Conservation (phyloP, 53 echinoderm and acorn worm species). For the Echinarachnius parma region DNA sequence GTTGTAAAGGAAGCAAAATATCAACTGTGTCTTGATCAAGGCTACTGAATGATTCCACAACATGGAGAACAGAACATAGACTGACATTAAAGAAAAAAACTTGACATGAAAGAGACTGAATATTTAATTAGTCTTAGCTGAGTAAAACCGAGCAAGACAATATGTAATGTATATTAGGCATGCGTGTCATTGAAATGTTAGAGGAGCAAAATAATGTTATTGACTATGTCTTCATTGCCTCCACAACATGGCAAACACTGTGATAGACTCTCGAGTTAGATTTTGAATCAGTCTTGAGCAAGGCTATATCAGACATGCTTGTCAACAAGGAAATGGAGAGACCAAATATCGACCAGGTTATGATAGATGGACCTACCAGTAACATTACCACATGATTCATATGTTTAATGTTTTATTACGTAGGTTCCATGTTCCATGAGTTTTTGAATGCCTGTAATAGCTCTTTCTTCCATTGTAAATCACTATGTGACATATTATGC, state of each 20-base stretch:
- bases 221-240: constrained; percentile 71
- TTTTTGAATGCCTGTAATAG: too few relatives aligned
- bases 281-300: too few relatives aligned
- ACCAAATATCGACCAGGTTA: constrained; percentile 78
- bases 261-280: background rate
- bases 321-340: constrained; percentile 84
- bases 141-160: too few relatives aligned
- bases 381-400: too few relatives aligned
- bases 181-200: constrained; percentile 74
- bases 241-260: constrained; percentile 34
- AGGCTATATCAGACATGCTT: constrained; percentile 73
- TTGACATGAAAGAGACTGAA: too few relatives aligned
- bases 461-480: too few relatives aligned
- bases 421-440: too few relatives aligned
- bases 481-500: too few relatives aligned
- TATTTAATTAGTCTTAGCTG: too few relatives aligned
- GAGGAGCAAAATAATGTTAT: constrained; percentile 84
- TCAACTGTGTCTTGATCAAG: constrained; percentile 79
- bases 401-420: too few relatives aligned
- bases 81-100: too few relatives aligned
- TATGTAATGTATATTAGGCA: constrained; percentile 73
- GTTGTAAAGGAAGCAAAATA: constrained; percentile 72
- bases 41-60: constrained; percentile 20
- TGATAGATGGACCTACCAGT: too few relatives aligned
- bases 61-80: constrained; percentile 30